Evolutionary conservation across 1,140 invertebrate genomes (phyloP), one percentile per base, ranked within the genome.

Genomic region (Wiebesia pumilae): DNA sequence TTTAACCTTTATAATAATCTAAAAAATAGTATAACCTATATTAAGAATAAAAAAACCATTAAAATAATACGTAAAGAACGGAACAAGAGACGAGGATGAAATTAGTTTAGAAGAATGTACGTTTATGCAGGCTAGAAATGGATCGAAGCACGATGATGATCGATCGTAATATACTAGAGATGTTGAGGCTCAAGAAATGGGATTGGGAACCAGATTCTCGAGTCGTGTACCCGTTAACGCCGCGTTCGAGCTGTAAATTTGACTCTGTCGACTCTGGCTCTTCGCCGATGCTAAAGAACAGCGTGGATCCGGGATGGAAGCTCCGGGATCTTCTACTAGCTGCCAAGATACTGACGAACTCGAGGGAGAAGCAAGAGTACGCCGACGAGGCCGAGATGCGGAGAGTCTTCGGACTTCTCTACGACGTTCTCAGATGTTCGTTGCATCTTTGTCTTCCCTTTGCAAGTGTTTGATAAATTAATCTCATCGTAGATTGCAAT

Each of bases 361-460:
- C 83, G 77, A 38, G 33, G 24, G 24, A 51, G 4, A 1, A 58
- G 27, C n/a, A 62, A 0, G 10, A 81, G 0, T 94, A 92, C 35
- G 43, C 93, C 0, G 96, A 97, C 89, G 96, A 97, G 89, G 96
- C 97, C 69, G 96, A 97, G 90, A 97, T 97, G 96, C 93, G 96
- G 86, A 93, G 96, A 87, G 96, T 97, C 1, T 97, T 96, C 86
- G 96, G 96, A 0, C 92, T 97, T 19, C 96, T 97, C 89, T 97
- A 97, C 90, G 96, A 97, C 89, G 96, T 97, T 3, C 96, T 97
- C 84, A 92, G 97, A 91, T 97, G 97, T 97, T 94, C 95, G 84
- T 82, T 35, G 7, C 19, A 71, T 2, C 40, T 21, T 30, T 38
- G n/a, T 27, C 58, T 62, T 62, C 10, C 6, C 6, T 62, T 62